These are phyloP conservation scores for Leptonema lineaticorne DNA, from an alignment of 1,140 invertebrate genomes.

Conservation along the genomic window DNA sequence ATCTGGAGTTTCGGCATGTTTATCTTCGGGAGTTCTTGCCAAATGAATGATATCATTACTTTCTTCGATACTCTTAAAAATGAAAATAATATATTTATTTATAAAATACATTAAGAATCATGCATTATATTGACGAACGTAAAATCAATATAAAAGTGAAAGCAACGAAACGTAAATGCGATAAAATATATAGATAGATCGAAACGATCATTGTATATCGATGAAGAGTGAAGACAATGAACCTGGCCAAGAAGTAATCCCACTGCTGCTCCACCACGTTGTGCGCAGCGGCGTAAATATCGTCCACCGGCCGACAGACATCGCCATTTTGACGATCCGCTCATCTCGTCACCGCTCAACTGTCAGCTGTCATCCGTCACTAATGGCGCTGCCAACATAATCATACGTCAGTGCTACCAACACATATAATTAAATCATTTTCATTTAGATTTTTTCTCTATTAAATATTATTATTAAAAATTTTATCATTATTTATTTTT, in stretches of 20 bases:
- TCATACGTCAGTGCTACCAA: too few relatives aligned
- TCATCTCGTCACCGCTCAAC: background rate
- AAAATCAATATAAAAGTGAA: background rate
- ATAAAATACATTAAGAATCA: background rate
- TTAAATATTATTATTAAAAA: too few relatives aligned
- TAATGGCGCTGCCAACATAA: too few relatives aligned
- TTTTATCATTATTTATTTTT: too few relatives aligned
- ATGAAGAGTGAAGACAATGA: background rate
- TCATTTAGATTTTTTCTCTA: too few relatives aligned
- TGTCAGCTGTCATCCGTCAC: background rate
- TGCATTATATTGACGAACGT: too few relatives aligned
- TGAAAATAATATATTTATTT: background rate
- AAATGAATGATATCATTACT: constrained; percentile 18
- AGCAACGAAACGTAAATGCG: background rate
- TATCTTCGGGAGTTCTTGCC: constrained; percentile 14
- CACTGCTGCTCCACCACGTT: background rate
- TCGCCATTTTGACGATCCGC: background rate
- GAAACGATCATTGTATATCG: background rate
- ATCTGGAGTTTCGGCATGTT: background rate
- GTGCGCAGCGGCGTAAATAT: background rate
- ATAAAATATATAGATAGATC: background rate
- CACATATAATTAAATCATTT: too few relatives aligned
- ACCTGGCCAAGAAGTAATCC: constrained; percentile 15
- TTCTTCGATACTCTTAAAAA: background rate
- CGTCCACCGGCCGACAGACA: background rate